Evolutionary conservation across 1,140 invertebrate genomes (phyloP), one percentile per base, ranked within the genome.

Genomic region (Calycopis cecrops): DNA sequence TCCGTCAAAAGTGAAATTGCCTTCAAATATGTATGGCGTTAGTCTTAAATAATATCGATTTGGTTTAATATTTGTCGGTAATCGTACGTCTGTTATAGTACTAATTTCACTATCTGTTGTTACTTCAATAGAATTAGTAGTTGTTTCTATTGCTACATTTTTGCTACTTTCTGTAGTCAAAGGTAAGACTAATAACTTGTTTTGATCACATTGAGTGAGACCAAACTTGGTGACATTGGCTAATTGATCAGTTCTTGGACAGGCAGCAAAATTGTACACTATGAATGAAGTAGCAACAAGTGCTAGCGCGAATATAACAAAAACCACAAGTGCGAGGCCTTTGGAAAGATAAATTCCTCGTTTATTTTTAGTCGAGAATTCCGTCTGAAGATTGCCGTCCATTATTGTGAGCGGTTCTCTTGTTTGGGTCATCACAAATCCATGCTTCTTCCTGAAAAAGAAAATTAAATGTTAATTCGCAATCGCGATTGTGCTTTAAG

Each of bases 1-100:
- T 37, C 94, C 94, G 28, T 91, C 74, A 65, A 95, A 94, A 4
- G 93, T 94, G 62, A 95, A 95, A 71, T 95, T 95, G 0, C 91
- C 90, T 67, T 91, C 91, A 74, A 87, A 88, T 38, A 95, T 90
- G 61, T 92, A 93, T 0, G 94, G 94, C 21, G 92, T 90, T 35
- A 95, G 69, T 62, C 90, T 89, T 1, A 95, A 73, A 51, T 92
- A 89, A 67, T 96, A 95, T 3, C 89, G 90, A 16, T 92, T 76
- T 0, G 94, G 94, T 12, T 89, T 73, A 0, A 95, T 83, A 38
- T 90, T 89, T 38, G 72, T 89, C 0, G 94, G 93, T 55, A 95
- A 77, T 63, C 93, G 89, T 4, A 94, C 91, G 73, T 94, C 89
- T 11, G 88, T 67, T 16, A 88, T 83, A 35, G 65, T 57, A 9